Percentiles rank a stretch among this genome's conserved stretches.
Conservation (phyloP, 2,113 vertebrate genomes). For the Anhinga anhinga region DNA sequence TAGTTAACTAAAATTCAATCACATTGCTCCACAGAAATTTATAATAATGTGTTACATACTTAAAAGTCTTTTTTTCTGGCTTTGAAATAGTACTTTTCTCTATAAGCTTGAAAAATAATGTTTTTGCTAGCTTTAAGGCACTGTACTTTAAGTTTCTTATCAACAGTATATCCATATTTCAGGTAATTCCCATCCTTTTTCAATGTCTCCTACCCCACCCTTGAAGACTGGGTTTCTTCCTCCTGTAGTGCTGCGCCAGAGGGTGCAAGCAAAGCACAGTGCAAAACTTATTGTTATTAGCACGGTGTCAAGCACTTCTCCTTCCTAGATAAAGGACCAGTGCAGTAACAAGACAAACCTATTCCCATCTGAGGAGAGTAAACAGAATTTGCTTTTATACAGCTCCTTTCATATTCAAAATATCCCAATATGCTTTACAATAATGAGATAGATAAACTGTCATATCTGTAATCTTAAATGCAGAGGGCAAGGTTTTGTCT, state of each 20-base stretch:
- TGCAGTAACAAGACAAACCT: not conserved
- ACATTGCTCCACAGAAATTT: not conserved
- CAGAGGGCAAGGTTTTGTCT: conserved; percentile 10
- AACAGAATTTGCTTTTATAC: conserved; percentile 2
- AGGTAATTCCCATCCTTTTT: not conserved
- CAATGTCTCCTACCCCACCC: not conserved
- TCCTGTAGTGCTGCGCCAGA: not conserved
- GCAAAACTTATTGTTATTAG: not conserved
- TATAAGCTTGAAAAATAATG: not conserved
- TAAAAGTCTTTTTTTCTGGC: not conserved
- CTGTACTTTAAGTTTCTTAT: not conserved
- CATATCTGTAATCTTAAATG: not conserved
- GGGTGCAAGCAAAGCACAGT: not conserved
- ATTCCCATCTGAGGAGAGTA: not conserved
- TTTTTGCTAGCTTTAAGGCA: not conserved
- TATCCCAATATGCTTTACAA: conserved; percentile 9
- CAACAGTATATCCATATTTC: not conserved
- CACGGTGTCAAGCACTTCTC: not conserved
- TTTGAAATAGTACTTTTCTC: not conserved
- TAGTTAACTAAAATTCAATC: not conserved
- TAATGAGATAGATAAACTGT: conserved; percentile 14
- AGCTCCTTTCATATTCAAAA: conserved; percentile 40
- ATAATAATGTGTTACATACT: not conserved
- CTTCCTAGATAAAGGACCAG: not conserved
- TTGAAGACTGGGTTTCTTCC: not conserved